These are phyloP conservation scores for Lacanobia wlatinum DNA, from an alignment of 2,888 invertebrate genomes.

Conservation along the genomic window DNA sequence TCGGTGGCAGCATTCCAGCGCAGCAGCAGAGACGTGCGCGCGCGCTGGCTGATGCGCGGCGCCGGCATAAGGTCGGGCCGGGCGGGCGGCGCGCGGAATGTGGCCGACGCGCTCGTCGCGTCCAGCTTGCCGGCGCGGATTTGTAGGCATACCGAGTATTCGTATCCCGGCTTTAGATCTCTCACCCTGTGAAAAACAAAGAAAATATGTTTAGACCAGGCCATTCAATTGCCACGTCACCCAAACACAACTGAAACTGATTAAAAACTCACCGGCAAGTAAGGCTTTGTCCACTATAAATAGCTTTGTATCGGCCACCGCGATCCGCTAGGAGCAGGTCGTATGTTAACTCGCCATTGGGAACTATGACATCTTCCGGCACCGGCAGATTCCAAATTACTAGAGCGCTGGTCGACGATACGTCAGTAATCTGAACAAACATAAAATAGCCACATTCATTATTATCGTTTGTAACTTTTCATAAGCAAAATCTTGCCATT, in stretches of 20 bases:
- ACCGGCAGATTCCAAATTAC: constrained; percentile 94
- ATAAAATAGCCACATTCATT: neutral
- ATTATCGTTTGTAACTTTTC: neutral
- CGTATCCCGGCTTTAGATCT: constrained; percentile 96
- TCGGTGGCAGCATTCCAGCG: constrained; percentile 94
- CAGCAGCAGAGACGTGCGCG: constrained; percentile 93
- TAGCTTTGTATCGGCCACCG: constrained; percentile 96
- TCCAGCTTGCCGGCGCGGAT: constrained; percentile 95
- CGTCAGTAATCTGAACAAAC: constrained; percentile 93
- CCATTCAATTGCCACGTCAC: neutral
- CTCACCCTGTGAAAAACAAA: constrained; percentile 89
- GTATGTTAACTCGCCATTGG: constrained; percentile 92
- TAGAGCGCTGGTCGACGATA: constrained; percentile 96
- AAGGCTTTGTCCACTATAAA: constrained; percentile 94
- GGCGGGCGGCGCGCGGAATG: constrained; percentile 95
- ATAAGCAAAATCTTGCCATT: neutral
- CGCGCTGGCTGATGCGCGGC: constrained; percentile 93
- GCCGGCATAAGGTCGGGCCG: constrained; percentile 94
- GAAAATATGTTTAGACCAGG: neutral
- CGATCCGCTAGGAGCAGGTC: constrained; percentile 96
- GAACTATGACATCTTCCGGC: constrained; percentile 87
- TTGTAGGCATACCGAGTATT: constrained; percentile 95
- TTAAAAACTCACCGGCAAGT: constrained; percentile 91
- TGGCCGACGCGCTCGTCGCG: constrained; percentile 94
- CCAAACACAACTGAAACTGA: neutral